Percentiles rank a stretch among this genome's conserved stretches.
Evolutionary conservation across 2,113 vertebrate genomes (phyloP).

Genomic region (Callospermophilus lateralis): DNA sequence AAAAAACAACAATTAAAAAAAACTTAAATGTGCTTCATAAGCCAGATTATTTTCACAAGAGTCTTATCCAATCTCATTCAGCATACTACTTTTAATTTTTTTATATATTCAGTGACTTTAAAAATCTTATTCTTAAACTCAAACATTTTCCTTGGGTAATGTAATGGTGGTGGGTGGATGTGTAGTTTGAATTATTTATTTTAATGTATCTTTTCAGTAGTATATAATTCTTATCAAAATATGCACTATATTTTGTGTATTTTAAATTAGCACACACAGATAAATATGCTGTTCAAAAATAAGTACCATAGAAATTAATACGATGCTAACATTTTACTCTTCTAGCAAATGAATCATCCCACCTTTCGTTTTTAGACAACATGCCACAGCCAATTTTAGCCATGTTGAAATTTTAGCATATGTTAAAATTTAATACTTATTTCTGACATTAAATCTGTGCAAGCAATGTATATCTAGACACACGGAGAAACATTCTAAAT

Average conservation of each 20-base stretch:
- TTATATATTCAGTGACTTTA: background rate
- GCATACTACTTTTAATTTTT: background rate
- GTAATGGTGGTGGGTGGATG: rapidly evolving
- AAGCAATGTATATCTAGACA: background rate
- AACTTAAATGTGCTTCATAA: background rate
- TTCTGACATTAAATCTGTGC: background rate
- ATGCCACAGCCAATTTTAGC: background rate
- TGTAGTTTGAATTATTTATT: background rate
- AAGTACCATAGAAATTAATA: background rate
- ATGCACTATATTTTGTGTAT: background rate
- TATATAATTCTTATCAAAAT: background rate
- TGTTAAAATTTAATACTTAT: background rate
- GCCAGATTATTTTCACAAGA: background rate
- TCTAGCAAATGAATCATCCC: background rate
- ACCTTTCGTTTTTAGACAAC: background rate
- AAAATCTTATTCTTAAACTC: background rate
- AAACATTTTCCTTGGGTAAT: background rate
- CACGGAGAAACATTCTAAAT: background rate
- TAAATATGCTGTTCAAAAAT: background rate
- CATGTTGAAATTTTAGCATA: background rate
- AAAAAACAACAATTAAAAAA: too few relatives aligned
- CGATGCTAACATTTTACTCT: background rate
- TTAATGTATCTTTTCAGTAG: background rate
- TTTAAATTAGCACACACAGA: background rate
- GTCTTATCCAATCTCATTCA: background rate